These are phyloP conservation scores for Notospermus geniculatus DNA, from an alignment of 1,140 invertebrate genomes.

Conservation along the genomic window DNA sequence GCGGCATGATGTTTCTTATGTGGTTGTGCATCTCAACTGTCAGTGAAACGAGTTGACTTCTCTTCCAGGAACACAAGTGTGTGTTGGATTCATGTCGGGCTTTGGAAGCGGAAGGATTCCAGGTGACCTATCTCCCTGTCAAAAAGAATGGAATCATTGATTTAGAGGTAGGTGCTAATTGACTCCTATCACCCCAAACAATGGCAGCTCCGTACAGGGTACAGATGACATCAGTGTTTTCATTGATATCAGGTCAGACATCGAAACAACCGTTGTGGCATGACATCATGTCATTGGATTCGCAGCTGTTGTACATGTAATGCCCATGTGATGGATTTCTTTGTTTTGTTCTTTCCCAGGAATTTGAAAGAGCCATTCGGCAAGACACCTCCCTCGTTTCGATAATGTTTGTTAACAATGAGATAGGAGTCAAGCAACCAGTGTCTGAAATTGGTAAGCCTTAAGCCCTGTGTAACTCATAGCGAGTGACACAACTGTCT, in stretches of 20 bases:
- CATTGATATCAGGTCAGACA: too few species aligned
- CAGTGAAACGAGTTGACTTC: too few species aligned
- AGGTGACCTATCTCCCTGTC: constrained; percentile 95
- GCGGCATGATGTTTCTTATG: too few species aligned
- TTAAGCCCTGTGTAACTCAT: too few species aligned
- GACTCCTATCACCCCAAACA: background rate
- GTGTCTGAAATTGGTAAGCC: constrained; percentile 81
- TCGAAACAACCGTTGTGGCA: too few species aligned
- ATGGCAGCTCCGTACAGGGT: too few species aligned
- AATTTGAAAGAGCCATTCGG: constrained; percentile 78
- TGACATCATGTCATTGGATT: too few species aligned
- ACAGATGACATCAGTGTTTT: too few species aligned
- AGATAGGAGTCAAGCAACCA: constrained; percentile 96
- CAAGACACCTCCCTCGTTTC: constrained; percentile 93
- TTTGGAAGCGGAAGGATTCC: constrained; percentile 92
- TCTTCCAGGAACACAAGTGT: constrained; percentile 93
- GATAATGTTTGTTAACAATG: constrained; percentile 98
- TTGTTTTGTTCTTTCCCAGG: constrained; percentile 44
- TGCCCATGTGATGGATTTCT: background rate
- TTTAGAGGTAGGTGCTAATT: constrained; percentile 58
- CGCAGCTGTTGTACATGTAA: background rate
- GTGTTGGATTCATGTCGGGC: constrained; percentile 96
- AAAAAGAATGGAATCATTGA: constrained; percentile 83
- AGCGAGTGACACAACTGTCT: too few species aligned
- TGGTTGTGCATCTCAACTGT: too few species aligned